phyloP scores from a whole-genome alignment of 1,140 invertebrate genomes.

The Papilio helenus region DNA sequence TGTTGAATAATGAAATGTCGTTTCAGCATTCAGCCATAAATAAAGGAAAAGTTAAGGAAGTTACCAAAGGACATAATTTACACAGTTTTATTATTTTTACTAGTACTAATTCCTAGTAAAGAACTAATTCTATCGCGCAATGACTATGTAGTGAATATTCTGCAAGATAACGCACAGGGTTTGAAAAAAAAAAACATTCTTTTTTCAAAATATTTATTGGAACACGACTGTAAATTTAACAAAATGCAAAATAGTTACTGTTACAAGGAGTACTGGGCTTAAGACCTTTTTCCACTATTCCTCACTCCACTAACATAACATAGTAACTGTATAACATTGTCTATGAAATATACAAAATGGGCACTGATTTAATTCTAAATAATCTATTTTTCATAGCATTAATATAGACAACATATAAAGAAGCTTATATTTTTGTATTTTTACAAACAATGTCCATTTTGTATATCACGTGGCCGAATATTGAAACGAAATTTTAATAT shows the following conservation, averaged over 20 bases:
- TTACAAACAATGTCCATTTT: constrained; percentile 5
- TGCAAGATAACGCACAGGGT: neutral
- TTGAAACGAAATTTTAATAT: too few species aligned
- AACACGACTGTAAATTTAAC: constrained; percentile 81
- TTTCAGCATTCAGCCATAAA: too few species aligned
- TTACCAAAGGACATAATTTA: too few species aligned
- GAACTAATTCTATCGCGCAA: too few species aligned
- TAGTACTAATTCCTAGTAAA: too few species aligned
- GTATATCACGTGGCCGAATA: neutral
- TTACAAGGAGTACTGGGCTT: constrained; percentile 63
- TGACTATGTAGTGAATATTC: neutral
- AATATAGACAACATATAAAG: constrained; percentile 33
- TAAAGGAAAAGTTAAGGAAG: too few species aligned
- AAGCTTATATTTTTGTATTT: constrained; percentile 5
- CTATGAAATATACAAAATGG: constrained; percentile 13
- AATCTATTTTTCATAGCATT: constrained; percentile 47
- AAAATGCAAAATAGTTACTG: constrained; percentile 81
- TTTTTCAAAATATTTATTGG: constrained; percentile 77
- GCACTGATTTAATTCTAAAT: neutral
- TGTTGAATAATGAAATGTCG: too few species aligned
- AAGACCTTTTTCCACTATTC: constrained; percentile 45
- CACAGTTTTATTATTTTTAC: too few species aligned
- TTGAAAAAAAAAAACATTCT: constrained; percentile 33
- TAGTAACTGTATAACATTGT: neutral
- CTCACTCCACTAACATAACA: constrained; percentile 40